Evolutionary conservation across 1,140 invertebrate species (phyloP).

Genomic region (Cheumatopsyche charites): DNA sequence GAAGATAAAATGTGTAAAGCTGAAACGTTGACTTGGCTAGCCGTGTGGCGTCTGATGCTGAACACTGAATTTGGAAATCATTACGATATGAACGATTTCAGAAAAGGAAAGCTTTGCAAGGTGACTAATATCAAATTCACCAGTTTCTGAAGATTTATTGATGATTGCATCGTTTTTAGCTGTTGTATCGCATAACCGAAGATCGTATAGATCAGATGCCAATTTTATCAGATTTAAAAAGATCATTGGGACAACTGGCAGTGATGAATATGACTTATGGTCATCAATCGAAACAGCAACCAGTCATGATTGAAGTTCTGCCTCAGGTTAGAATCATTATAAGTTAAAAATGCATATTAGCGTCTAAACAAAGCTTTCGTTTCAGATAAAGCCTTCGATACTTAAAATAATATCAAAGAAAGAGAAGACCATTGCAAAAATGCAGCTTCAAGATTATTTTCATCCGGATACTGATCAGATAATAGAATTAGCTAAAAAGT

Average conservation of each 20-base stretch:
- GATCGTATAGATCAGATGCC: conserved; percentile 75
- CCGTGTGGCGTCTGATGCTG: conserved; percentile 69
- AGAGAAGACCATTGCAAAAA: conserved; percentile 54
- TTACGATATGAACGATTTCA: conserved; percentile 73
- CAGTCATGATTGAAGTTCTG: conserved; percentile 57
- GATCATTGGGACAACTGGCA: conserved; percentile 64
- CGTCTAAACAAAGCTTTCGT: not conserved
- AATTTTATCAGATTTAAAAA: conserved; percentile 73
- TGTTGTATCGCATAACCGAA: conserved; percentile 68
- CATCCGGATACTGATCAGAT: conserved; percentile 35
- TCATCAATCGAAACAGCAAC: conserved; percentile 49
- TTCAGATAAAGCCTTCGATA: conserved; percentile 56
- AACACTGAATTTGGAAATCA: conserved; percentile 66
- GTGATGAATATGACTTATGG: conserved; percentile 53
- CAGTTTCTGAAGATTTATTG: not conserved
- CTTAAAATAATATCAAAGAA: conserved; percentile 57
- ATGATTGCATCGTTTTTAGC: conserved; percentile 51
- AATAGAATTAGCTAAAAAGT: conserved; percentile 45
- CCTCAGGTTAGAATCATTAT: conserved; percentile 52
- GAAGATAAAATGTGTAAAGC: conserved; percentile 64
- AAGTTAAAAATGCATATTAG: not conserved
- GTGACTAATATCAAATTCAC: conserved; percentile 54
- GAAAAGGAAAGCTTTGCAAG: conserved; percentile 67
- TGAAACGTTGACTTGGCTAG: conserved; percentile 77
- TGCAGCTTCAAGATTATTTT: conserved; percentile 54